Evolutionary conservation across 1,140 invertebrate genomes (phyloP), one percentile per base, ranked within the genome.

Genomic region (Hyposmocoma kahamanoa): DNA sequence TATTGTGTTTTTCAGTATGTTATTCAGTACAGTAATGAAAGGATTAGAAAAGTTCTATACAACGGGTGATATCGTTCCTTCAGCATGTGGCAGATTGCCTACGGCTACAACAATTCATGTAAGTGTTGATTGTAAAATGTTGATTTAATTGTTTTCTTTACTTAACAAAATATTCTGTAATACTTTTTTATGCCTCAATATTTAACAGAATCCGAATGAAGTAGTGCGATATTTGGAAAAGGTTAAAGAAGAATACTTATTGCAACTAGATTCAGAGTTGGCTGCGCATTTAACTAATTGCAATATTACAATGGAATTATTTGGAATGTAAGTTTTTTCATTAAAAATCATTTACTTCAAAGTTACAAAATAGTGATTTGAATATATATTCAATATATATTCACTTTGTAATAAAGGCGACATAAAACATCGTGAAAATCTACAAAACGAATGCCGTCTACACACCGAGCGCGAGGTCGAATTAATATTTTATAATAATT

Each of bases 261-360:
- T 89, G 54, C 88, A 89, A 43, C 78, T 88, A 60, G 93, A 95
- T 76, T 72, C 85, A 2, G 89, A 92, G 51, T 76, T 95, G 26
- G 90, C 91, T 39, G 67, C 87, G 45, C 92, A 94, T 87, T 81
- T 95, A 9, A 82, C 88, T 17, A 81, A 88, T 47, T 85, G 93
- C 59, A 91, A 94, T 58, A 94, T 95, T 57, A 89, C 92, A 22
- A 88, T 94, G 63, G 92, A 94, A 65, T 88, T 95, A 20, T 95
- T 93, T 83, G 94, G 94, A 56, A 95, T 95, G 93, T 94, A 76
- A 88, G 92, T 89, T 48, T 42, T 36, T 19, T 36, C n/a, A n/a
- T n/a, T n/a, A n/a, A n/a, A n/a, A n/a, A n/a, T n/a, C n/a, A n/a
- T n/a, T n/a, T n/a, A n/a, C n/a, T n/a, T n/a, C n/a, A n/a, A n/a